Conservation (phyloP, 2,113 vertebrate genomes). For the Mormyrus iriodes region DNA sequence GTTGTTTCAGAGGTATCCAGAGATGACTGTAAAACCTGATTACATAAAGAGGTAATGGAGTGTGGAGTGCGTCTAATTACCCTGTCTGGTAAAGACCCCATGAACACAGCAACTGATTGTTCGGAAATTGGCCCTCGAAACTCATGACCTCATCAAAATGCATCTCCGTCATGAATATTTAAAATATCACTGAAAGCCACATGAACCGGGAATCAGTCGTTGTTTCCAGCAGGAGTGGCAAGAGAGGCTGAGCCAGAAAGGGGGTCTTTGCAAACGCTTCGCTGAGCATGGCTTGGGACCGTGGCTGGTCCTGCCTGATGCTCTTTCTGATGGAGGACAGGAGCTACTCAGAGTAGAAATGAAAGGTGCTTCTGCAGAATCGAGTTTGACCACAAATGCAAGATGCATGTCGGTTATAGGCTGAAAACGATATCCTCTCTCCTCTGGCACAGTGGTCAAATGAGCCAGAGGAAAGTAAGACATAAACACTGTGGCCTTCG, state of each 20-base stretch:
- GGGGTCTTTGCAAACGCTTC: constrained; percentile 46
- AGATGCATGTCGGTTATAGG: constrained; percentile 67
- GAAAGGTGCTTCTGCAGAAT: constrained; percentile 20
- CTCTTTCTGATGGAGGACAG: constrained; percentile 1
- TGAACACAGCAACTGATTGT: background rate
- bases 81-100: background rate
- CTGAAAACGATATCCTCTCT: constrained; percentile 64
- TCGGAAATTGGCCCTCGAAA: constrained; percentile 17
- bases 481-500: background rate
- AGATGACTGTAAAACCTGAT: background rate
- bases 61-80: background rate
- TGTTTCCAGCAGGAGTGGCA: constrained; percentile 48
- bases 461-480: constrained; percentile 41
- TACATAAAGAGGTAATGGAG: background rate
- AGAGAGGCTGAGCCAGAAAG: constrained; percentile 50
- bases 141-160: constrained; percentile 45
- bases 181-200: constrained; percentile 70
- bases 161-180: constrained; percentile 61
- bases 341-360: background rate
- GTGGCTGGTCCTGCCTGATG: background rate
- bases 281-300: constrained; percentile 29
- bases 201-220: constrained; percentile 66
- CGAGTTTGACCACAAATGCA: constrained; percentile 44
- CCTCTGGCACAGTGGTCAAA: constrained; percentile 63
- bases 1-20: background rate